Conservation (phyloP, 2,888 invertebrate species). For the Drosophila borborema region DNA sequence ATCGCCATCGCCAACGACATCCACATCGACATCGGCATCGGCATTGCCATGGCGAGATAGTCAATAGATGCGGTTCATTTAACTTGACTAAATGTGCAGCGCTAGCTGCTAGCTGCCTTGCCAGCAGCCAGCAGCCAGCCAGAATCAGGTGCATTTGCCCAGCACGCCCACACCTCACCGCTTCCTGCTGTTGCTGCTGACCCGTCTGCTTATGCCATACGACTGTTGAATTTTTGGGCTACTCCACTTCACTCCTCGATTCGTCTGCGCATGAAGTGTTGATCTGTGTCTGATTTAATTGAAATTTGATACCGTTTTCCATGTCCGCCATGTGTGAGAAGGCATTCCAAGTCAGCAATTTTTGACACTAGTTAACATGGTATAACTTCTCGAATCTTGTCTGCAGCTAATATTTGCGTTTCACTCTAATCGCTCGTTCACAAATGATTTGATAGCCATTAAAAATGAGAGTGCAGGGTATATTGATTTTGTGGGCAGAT, state of each 20-base stretch:
- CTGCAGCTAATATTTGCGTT: not conserved
- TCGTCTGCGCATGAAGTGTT: slow-evolving; percentile 66
- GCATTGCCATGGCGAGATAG: slow-evolving; percentile 59
- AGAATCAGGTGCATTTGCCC: slow-evolving; percentile 10
- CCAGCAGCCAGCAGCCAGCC: slow-evolving; percentile 8
- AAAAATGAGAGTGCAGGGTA: not conserved
- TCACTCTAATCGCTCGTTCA: too few species aligned
- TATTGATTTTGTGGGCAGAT: not conserved
- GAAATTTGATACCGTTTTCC: slow-evolving; percentile 69
- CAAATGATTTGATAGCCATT: not conserved
- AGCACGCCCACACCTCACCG: not conserved
- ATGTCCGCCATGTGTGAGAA: slow-evolving; percentile 35
- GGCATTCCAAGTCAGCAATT: slow-evolving; percentile 31
- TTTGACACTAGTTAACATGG: slow-evolving; percentile 17
- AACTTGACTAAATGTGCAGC: slow-evolving; percentile 77
- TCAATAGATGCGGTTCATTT: slow-evolving; percentile 80
- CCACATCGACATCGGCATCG: slow-evolving; percentile 4
- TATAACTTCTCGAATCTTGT: not conserved
- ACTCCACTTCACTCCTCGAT: not conserved
- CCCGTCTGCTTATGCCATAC: slow-evolving; percentile 2
- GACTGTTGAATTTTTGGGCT: slow-evolving; percentile 24
- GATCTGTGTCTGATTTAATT: slow-evolving; percentile 77
- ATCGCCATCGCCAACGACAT: slow-evolving; percentile 28
- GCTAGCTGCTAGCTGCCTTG: slow-evolving; percentile 41
- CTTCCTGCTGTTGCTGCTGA: not conserved